Evolutionary conservation across 2,797 vertebrate species (phyloP).

Genomic region (Arremon aurantiirostris): DNA sequence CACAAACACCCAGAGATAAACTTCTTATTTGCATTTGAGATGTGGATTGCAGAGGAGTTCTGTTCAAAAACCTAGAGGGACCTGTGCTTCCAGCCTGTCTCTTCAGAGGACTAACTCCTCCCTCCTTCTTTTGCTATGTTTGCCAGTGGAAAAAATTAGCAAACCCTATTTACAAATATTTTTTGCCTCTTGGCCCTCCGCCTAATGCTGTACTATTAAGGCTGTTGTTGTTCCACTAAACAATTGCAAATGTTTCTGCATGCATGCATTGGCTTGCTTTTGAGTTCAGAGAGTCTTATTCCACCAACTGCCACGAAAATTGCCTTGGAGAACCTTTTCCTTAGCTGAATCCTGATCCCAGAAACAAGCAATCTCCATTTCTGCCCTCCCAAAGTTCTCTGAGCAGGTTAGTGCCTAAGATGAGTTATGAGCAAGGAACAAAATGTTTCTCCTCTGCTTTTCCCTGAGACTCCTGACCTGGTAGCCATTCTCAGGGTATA

Average conservation of each 20-base stretch:
- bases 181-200: constrained; percentile 53
- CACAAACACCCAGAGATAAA: not conserved
- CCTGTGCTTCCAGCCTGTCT: not conserved
- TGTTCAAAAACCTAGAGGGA: not conserved
- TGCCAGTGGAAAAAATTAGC: constrained; percentile 63
- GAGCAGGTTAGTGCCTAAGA: not conserved
- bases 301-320: not conserved
- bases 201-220: constrained; percentile 35
- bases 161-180: constrained; percentile 67
- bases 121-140: not conserved
- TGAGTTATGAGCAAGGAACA: not conserved
- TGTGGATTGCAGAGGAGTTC: not conserved
- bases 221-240: constrained; percentile 45
- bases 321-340: not conserved
- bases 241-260: constrained; percentile 58
- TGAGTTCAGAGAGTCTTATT: not conserved
- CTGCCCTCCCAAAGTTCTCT: not conserved
- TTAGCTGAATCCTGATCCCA: not conserved
- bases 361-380: not conserved
- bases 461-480: not conserved
- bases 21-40: not conserved
- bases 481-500: not conserved
- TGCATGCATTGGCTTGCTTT: constrained; percentile 21
- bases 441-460: not conserved
- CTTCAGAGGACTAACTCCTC: not conserved